These are phyloP conservation scores for Trogon melanurus DNA, from an alignment of 2,113 vertebrate genomes.

Conservation along the genomic window DNA sequence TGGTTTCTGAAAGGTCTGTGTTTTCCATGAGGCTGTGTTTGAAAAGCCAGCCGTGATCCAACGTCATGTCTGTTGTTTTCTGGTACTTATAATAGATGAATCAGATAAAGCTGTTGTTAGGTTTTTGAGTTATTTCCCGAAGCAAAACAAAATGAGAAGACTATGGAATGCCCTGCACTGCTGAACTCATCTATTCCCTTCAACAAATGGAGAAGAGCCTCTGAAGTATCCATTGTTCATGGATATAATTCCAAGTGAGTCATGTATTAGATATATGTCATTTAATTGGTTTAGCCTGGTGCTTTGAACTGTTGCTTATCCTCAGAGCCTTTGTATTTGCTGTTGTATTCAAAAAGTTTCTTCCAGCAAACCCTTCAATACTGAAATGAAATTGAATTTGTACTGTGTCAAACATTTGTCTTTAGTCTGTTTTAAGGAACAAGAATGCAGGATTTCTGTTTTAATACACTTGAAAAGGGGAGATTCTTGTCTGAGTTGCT, in stretches of 20 bases:
- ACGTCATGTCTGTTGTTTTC: neutral
- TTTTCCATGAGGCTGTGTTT: neutral
- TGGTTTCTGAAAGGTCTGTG: neutral
- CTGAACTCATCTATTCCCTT: neutral
- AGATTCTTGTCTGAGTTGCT: neutral
- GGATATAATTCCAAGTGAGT: neutral
- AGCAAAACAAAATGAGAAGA: neutral
- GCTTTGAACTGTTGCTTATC: neutral
- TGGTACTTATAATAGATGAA: neutral
- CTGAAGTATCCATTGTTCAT: neutral
- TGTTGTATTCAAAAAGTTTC: neutral
- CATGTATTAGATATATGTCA: neutral
- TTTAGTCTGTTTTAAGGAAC: neutral
- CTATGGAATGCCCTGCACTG: neutral
- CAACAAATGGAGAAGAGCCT: neutral
- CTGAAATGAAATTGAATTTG: neutral
- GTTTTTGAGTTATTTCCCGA: neutral
- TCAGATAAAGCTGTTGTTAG: neutral
- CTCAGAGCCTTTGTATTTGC: neutral
- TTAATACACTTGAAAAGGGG: neutral
- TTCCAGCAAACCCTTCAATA: neutral
- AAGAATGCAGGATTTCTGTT: neutral
- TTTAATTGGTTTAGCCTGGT: neutral
- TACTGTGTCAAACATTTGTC: neutral
- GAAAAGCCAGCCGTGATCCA: conserved; percentile 12